These are phyloP conservation scores for Desoria tigrina DNA, from an alignment of 2,888 invertebrate genomes.

Conservation along the genomic window DNA sequence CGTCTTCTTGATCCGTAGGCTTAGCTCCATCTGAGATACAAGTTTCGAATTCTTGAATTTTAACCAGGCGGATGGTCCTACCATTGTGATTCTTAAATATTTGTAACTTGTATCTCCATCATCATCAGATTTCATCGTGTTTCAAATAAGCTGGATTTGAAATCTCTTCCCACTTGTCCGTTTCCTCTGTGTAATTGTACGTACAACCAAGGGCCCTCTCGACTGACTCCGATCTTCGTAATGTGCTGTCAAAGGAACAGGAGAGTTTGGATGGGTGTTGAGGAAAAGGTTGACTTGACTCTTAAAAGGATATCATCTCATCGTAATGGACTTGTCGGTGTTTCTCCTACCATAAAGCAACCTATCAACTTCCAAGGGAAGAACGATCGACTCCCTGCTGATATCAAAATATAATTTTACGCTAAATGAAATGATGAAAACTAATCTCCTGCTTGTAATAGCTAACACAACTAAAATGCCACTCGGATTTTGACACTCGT, in stretches of 20 bases:
- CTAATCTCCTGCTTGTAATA: conserved; percentile 48
- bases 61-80: background rate
- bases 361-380: conserved; percentile 50
- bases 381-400: conserved; percentile 43
- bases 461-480: conserved; percentile 6
- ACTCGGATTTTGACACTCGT: conserved; percentile 10
- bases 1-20: background rate
- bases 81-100: background rate
- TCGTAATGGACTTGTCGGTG: conserved; percentile 21
- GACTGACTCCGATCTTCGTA: too few species aligned
- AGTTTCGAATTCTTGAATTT: too few species aligned
- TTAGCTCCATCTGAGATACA: background rate
- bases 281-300: conserved; percentile 6
- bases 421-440: conserved; percentile 53
- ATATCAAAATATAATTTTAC: conserved; percentile 52
- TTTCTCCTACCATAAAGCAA: conserved; percentile 41
- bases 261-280: background rate
- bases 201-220: too few species aligned
- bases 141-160: too few species aligned
- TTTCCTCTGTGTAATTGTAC: too few species aligned
- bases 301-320: background rate
- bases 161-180: too few species aligned
- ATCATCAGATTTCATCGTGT: conserved; percentile 3
- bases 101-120: background rate
- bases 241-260: background rate